Conservation (phyloP, 2,888 invertebrate species). For the Nemurella pictetii region DNA sequence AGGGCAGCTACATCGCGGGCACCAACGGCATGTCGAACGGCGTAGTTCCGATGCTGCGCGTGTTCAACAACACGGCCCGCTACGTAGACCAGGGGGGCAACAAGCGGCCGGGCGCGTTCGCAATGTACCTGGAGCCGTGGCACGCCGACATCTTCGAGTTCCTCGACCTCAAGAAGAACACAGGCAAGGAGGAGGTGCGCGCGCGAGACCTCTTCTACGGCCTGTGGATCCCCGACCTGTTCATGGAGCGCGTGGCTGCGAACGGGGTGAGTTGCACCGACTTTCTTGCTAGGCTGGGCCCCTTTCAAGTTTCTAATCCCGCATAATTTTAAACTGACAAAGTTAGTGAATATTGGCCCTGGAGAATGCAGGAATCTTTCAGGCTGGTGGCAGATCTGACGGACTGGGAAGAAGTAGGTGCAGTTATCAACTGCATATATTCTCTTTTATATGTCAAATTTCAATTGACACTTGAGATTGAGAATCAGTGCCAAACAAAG, state of each 20-base stretch:
- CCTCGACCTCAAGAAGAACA: slow-evolving; percentile 92
- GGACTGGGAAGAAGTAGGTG: no score
- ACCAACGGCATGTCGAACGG: slow-evolving; percentile 96
- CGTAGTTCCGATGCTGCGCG: slow-evolving; percentile 91
- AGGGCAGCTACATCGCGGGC: slow-evolving; percentile 89
- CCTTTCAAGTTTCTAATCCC: no score
- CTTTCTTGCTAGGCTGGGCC: no score
- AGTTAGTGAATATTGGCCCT: no score
- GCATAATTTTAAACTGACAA: no score
- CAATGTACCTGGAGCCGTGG: slow-evolving; percentile 98
- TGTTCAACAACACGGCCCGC: slow-evolving; percentile 93
- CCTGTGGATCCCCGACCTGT: slow-evolving; percentile 97
- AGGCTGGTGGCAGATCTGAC: no score
- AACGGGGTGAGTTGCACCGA: slow-evolving; percentile 58
- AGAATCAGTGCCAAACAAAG: no score
- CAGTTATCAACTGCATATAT: no score
- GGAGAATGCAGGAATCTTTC: no score
- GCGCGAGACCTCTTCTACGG: slow-evolving; percentile 97
- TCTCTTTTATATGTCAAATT: no score
- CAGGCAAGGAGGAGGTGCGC: slow-evolving; percentile 86
- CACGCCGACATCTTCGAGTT: slow-evolving; percentile 97
- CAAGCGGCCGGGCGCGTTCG: slow-evolving; percentile 91
- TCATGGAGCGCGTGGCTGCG: slow-evolving; percentile 90
- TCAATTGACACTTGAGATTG: no score
- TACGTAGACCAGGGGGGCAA: slow-evolving; percentile 56